A percentile compares a stretch with the other conserved stretches of the same genome.
Conservation (phyloP, 2,113 vertebrate species). For the Melanerpes aurifrons region DNA sequence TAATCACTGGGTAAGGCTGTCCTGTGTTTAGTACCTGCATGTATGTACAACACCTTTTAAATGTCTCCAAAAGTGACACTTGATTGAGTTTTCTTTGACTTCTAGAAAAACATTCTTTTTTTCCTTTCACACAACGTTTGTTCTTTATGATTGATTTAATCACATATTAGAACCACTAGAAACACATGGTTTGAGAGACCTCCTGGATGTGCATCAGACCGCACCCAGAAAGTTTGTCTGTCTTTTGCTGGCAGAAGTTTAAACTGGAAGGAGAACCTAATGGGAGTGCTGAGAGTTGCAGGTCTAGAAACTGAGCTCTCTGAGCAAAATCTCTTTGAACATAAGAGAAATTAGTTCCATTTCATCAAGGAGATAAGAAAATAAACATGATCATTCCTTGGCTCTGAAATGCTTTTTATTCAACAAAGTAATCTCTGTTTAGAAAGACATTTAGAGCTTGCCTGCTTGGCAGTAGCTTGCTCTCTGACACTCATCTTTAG, state of each 20-base stretch:
- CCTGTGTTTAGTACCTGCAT: not conserved
- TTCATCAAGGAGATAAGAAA: constrained; percentile 57
- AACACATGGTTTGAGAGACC: not conserved
- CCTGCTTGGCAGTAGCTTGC: constrained; percentile 26
- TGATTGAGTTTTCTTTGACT: not conserved
- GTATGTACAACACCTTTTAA: not conserved
- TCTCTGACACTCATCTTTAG: not conserved
- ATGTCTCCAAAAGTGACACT: not conserved
- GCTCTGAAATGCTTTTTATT: constrained; percentile 46
- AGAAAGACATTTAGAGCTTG: not conserved
- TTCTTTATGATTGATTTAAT: not conserved
- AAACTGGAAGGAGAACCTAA: not conserved
- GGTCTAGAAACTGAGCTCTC: constrained; percentile 1
- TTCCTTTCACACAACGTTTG: not conserved
- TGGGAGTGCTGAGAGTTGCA: not conserved
- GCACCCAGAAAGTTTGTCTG: constrained; percentile 18
- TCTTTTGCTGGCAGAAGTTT: constrained; percentile 16
- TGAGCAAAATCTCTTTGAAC: constrained; percentile 20
- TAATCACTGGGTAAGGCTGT: not conserved
- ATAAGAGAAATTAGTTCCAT: constrained; percentile 23
- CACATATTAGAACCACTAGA: not conserved
- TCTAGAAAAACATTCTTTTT: not conserved
- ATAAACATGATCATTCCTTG: constrained; percentile 50
- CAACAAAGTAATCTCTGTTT: constrained; percentile 22
- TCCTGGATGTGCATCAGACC: not conserved